phyloP scores from a whole-genome alignment of 2,888 invertebrate genomes.

The Cloeon dipterum region DNA sequence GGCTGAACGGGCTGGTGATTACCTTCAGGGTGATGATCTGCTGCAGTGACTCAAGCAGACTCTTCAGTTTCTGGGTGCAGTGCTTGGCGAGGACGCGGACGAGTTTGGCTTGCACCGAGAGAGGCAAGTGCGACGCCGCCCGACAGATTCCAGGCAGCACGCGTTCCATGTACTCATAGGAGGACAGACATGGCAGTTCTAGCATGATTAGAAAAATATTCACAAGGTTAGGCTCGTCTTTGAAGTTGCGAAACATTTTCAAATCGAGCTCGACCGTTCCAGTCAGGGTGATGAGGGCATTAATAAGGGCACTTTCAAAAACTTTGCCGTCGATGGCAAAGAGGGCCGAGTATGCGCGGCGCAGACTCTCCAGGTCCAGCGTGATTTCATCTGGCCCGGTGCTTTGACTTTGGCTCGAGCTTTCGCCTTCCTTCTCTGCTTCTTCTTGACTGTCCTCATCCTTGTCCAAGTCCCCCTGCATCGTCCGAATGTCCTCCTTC shows the following conservation, averaged over 20 bases:
- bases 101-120: slow-evolving; percentile 53
- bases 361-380: slow-evolving; percentile 48
- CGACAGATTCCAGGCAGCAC: slow-evolving; percentile 47
- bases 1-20: slow-evolving; percentile 46
- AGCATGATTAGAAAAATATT: slow-evolving; percentile 49
- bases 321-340: slow-evolving; percentile 18
- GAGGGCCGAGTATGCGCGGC: slow-evolving; percentile 37
- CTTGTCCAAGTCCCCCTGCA: slow-evolving; percentile 65
- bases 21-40: slow-evolving; percentile 72
- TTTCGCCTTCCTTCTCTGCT: slow-evolving; percentile 22
- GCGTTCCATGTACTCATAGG: slow-evolving; percentile 60
- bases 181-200: slow-evolving; percentile 48
- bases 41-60: slow-evolving; percentile 49
- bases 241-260: slow-evolving; percentile 22
- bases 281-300: slow-evolving; percentile 46
- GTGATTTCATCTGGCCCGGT: slow-evolving; percentile 15
- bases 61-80: slow-evolving; percentile 34
- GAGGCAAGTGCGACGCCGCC: slow-evolving; percentile 47
- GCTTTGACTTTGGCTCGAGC: slow-evolving; percentile 11
- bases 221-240: slow-evolving; percentile 22
- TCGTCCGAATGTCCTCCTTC: slow-evolving; percentile 46
- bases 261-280: slow-evolving; percentile 49
- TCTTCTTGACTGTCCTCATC: slow-evolving; percentile 44
- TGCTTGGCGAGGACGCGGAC: slow-evolving; percentile 59
- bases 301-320: slow-evolving; percentile 43